Conservation (phyloP, 2,888 invertebrate species). For the Sphecodes monilicornis region DNA sequence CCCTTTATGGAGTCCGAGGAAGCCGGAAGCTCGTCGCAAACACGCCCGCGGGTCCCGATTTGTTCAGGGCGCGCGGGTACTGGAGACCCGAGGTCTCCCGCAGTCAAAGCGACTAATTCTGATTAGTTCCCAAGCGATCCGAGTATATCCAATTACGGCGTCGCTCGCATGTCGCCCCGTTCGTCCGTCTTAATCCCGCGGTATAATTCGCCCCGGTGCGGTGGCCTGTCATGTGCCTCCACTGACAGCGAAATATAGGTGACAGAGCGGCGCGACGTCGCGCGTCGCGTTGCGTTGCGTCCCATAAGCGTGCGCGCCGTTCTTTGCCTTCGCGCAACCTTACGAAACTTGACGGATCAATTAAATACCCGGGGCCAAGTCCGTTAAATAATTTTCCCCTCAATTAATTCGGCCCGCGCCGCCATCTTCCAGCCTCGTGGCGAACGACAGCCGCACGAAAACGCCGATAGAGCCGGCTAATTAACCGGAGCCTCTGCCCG, state of each 20-base stretch:
- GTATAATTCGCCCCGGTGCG: conserved; percentile 67
- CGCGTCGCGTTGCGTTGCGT: not conserved
- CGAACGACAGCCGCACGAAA: not conserved
- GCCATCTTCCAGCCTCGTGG: not conserved
- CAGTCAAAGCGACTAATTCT: conserved; percentile 67
- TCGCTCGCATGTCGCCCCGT: conserved; percentile 64
- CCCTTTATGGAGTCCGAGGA: not conserved
- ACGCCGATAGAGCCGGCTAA: conserved; percentile 23
- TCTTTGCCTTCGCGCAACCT: conserved; percentile 12
- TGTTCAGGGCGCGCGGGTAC: conserved; percentile 41
- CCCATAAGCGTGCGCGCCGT: not conserved
- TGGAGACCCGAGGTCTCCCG: conserved; percentile 19
- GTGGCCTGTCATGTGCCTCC: conserved; percentile 60
- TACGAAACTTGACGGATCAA: conserved; percentile 64
- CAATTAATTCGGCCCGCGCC: conserved; percentile 43
- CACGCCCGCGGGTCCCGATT: conserved; percentile 46
- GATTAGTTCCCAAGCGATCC: conserved; percentile 71
- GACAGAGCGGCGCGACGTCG: conserved; percentile 21
- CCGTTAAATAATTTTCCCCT: conserved; percentile 52
- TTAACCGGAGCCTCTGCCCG: not conserved
- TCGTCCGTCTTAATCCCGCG: conserved; percentile 68
- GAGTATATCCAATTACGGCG: conserved; percentile 71
- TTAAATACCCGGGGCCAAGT: conserved; percentile 47
- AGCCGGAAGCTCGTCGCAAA: conserved; percentile 22
- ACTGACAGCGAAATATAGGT: conserved; percentile 63